Evolutionary conservation across 53 echinoderm and acorn worm genomes (phyloP).

Genomic region (Stichopus horrens): DNA sequence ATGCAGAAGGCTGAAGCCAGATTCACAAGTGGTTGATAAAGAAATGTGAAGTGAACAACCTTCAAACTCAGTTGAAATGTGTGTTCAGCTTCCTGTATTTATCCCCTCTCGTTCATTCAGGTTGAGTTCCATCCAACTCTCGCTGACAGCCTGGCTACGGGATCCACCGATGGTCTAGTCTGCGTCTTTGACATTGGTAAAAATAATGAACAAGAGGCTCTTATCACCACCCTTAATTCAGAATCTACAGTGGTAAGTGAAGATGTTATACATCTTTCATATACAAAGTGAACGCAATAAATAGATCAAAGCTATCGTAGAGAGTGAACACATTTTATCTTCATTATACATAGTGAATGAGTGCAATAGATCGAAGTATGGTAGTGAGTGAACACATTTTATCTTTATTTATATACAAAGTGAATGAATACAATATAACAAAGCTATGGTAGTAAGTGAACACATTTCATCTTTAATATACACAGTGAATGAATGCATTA

Average conservation of each 20-base stretch:
- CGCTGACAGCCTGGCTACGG: constrained; percentile 77
- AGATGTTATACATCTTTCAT: not conserved
- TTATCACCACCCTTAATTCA: constrained; percentile 89
- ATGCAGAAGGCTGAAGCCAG: too few species aligned
- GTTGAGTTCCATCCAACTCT: constrained; percentile 92
- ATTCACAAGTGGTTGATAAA: too few species aligned
- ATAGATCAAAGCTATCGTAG: not conserved
- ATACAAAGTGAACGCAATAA: not conserved
- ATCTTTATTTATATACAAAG: too few species aligned
- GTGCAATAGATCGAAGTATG: not conserved
- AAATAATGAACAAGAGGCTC: constrained; percentile 93
- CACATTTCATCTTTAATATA: too few species aligned
- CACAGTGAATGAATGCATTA: too few species aligned
- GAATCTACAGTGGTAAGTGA: constrained; percentile 97
- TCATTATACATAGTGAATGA: not conserved
- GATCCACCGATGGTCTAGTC: constrained; percentile 89
- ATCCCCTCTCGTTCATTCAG: constrained; percentile 22
- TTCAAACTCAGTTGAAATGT: too few species aligned
- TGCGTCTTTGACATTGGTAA: constrained; percentile 98
- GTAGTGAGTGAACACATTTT: too few species aligned
- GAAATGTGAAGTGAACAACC: too few species aligned
- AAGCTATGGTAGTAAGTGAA: too few species aligned
- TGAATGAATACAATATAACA: too few species aligned
- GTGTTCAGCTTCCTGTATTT: not conserved
- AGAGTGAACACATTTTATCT: not conserved